A percentile compares a stretch with the other conserved stretches of the same genome.
These are phyloP conservation scores for Holacanthus passer DNA, from an alignment of 2,113 vertebrate species.

Conservation along the genomic window DNA sequence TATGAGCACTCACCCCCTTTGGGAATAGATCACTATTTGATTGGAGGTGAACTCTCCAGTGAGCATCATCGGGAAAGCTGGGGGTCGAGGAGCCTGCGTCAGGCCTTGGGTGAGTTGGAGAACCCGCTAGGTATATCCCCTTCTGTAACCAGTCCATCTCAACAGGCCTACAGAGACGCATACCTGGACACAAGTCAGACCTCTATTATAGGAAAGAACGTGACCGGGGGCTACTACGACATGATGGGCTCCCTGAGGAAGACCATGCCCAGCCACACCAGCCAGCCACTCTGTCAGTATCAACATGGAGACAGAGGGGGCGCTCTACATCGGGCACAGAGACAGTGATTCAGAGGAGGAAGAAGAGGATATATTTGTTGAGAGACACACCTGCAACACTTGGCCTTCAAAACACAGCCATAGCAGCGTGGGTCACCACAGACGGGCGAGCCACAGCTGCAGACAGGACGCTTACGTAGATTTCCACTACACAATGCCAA, in stretches of 20 bases:
- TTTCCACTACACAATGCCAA: constrained; percentile 85
- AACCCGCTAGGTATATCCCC: constrained; percentile 87
- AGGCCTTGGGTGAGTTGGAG: constrained; percentile 85
- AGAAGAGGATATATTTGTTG: constrained; percentile 73
- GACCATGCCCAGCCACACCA: constrained; percentile 82
- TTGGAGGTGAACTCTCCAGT: constrained; percentile 67
- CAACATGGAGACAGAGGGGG: constrained; percentile 77
- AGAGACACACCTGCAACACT: constrained; percentile 80
- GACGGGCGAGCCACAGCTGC: constrained; percentile 69
- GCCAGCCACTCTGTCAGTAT: constrained; percentile 80
- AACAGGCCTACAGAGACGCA: constrained; percentile 73
- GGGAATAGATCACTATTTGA: constrained; percentile 77
- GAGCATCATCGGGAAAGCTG: constrained; percentile 78
- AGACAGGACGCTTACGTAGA: constrained; percentile 79
- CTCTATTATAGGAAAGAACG: constrained; percentile 62
- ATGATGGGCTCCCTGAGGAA: constrained; percentile 88
- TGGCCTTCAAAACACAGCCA: constrained; percentile 88
- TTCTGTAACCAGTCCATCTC: constrained; percentile 48
- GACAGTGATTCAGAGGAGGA: constrained; percentile 81
- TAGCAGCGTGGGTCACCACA: constrained; percentile 63
- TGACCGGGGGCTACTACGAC: constrained; percentile 82
- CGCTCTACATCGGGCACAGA: constrained; percentile 74
- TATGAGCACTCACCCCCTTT: constrained; percentile 80
- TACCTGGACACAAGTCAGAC: constrained; percentile 76
- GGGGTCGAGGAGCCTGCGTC: constrained; percentile 83